Conservation (phyloP, 2,888 invertebrate species). For the Halocaridina rubra region DNA sequence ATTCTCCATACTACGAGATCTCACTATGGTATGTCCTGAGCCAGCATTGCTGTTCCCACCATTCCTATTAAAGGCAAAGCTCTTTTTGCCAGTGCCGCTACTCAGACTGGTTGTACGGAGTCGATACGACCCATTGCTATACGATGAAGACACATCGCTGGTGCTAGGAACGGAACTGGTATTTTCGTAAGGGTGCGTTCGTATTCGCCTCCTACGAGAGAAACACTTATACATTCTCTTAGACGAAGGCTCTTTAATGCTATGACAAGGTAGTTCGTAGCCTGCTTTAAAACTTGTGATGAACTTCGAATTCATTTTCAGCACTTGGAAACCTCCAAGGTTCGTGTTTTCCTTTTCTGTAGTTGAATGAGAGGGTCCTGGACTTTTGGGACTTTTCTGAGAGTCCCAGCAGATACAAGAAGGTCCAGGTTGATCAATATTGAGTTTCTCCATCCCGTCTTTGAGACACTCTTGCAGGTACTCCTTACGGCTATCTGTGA, state of each 20-base stretch:
- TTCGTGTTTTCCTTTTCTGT: slow-evolving; percentile 52
- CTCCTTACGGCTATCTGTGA: slow-evolving; percentile 53
- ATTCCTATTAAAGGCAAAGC: not conserved
- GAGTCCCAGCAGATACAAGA: slow-evolving; percentile 36
- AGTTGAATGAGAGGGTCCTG: not conserved
- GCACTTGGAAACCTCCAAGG: slow-evolving; percentile 45
- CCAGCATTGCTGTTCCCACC: not conserved
- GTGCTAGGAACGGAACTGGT: slow-evolving; percentile 1
- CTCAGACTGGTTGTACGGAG: slow-evolving; percentile 55
- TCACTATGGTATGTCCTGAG: slow-evolving; percentile 21
- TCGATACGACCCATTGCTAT: slow-evolving; percentile 32
- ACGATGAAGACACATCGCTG: slow-evolving; percentile 7
- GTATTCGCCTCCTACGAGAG: slow-evolving; percentile 22
- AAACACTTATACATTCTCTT: slow-evolving; percentile 42
- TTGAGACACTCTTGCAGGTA: slow-evolving; percentile 48
- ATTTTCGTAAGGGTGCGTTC: slow-evolving; percentile 50
- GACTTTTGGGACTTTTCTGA: slow-evolving; percentile 13
- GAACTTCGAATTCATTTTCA: slow-evolving; percentile 53
- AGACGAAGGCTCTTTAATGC: slow-evolving; percentile 28
- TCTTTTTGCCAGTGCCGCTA: slow-evolving; percentile 47
- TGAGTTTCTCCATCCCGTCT: slow-evolving; percentile 45
- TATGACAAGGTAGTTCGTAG: slow-evolving; percentile 45
- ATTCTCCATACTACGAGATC: slow-evolving; percentile 58
- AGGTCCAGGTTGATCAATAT: slow-evolving; percentile 48
- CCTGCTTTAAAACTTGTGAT: slow-evolving; percentile 55